These are phyloP conservation scores for Drosophila bifasciata DNA, from an alignment of 1,140 invertebrate species.

Conservation along the genomic window DNA sequence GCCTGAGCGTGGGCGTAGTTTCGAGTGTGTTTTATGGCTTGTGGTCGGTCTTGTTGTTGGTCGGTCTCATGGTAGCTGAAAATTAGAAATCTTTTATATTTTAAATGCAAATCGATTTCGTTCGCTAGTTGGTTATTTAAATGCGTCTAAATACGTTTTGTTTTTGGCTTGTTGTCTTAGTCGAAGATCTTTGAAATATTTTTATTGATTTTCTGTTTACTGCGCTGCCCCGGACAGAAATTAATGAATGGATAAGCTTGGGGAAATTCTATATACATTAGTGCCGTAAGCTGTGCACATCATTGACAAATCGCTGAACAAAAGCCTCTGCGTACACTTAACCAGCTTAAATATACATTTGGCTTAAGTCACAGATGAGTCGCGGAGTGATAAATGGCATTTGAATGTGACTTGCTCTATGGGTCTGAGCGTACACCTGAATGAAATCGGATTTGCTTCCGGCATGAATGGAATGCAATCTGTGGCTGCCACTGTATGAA, in stretches of 20 bases:
- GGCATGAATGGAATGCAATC: constrained; percentile 60
- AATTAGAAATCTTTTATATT: constrained; percentile 63
- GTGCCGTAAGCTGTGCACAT: constrained; percentile 56
- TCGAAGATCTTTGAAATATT: constrained; percentile 29
- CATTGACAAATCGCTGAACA: constrained; percentile 71
- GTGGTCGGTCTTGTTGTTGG: constrained; percentile 27
- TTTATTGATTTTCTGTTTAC: constrained; percentile 72
- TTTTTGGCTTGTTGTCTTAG: constrained; percentile 51
- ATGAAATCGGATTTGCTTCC: constrained; percentile 61
- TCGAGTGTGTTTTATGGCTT: constrained; percentile 46
- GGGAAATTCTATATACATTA: constrained; percentile 45
- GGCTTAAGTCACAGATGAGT: constrained; percentile 42
- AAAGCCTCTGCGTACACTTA: constrained; percentile 49
- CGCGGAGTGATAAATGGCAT: constrained; percentile 67
- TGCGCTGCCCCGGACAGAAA: constrained; percentile 52
- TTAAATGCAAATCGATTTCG: constrained; percentile 75
- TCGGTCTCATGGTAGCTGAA: constrained; percentile 56
- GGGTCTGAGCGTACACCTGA: constrained; percentile 70
- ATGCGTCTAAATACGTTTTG: constrained; percentile 67
- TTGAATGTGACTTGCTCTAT: constrained; percentile 71
- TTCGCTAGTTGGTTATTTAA: constrained; percentile 62
- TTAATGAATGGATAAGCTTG: constrained; percentile 66
- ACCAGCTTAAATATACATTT: constrained; percentile 49
- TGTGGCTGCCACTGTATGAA: constrained; percentile 13
- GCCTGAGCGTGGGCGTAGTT: constrained; percentile 47